Percentiles rank a stretch among this genome's conserved stretches.
Evolutionary conservation across 2,113 vertebrate species (phyloP).

Genomic region (Archocentrus centrarchus): DNA sequence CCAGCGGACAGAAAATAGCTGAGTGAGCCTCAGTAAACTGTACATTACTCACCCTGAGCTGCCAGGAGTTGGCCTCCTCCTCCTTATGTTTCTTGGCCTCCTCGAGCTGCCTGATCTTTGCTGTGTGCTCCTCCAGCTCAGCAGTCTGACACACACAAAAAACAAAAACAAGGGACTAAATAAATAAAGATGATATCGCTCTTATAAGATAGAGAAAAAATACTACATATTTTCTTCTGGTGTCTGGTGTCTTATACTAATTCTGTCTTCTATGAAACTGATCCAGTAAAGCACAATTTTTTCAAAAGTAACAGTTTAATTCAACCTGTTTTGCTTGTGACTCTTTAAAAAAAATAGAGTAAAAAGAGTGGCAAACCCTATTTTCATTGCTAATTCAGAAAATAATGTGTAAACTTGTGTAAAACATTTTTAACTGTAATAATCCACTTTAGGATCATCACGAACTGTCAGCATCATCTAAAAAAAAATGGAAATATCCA

Average conservation of each 20-base stretch:
- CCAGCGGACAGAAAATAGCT: neutral
- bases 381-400: neutral
- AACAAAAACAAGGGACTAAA: neutral
- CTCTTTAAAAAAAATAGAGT: no score
- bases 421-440: neutral
- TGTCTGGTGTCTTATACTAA: neutral
- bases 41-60: constrained; percentile 84
- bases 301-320: neutral
- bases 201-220: neutral
- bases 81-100: constrained; percentile 90
- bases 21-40: neutral
- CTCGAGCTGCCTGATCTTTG: constrained; percentile 90
- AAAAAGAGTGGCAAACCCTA: neutral
- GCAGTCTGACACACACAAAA: constrained; percentile 80
- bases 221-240: neutral
- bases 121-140: constrained; percentile 90
- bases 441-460: neutral
- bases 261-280: neutral
- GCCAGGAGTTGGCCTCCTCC: constrained; percentile 90
- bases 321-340: no score
- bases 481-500: neutral
- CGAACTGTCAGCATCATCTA: neutral
- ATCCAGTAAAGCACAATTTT: neutral
- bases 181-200: neutral
- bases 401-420: neutral